A percentile compares a stretch with the other conserved stretches of the same genome.
Evolutionary conservation across 2,797 vertebrate genomes (phyloP).

Genomic region (Valencia hispanica): DNA sequence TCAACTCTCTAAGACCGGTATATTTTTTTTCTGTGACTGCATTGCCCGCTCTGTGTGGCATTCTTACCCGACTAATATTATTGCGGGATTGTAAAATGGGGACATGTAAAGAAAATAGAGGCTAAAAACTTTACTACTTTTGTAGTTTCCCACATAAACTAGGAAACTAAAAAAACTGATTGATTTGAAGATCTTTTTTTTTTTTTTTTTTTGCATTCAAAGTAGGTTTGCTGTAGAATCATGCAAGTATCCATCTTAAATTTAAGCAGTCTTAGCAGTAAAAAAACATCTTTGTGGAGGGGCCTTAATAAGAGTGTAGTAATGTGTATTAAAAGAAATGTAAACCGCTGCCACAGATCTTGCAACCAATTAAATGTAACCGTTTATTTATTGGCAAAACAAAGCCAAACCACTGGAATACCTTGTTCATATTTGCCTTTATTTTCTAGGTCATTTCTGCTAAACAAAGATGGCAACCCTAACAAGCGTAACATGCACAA

Average conservation of each 20-base stretch:
- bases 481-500: conserved; percentile 98
- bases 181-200: neutral
- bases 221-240: neutral
- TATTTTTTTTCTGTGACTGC: neutral
- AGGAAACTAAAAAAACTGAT: neutral
- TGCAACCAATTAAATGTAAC: neutral
- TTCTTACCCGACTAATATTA: neutral
- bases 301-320: neutral
- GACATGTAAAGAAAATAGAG: too few relatives aligned
- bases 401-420: neutral
- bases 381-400: neutral
- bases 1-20: conserved; percentile 13
- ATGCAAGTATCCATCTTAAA: too few relatives aligned
- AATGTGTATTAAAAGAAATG: neutral
- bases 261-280: neutral
- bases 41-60: conserved; percentile 8
- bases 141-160: neutral
- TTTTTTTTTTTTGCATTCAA: neutral
- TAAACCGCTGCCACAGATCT: neutral
- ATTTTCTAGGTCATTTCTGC: conserved; percentile 89
- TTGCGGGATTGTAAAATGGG: neutral
- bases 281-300: neutral
- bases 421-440: neutral
- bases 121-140: conserved; percentile 3
- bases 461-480: conserved; percentile 96